These are phyloP conservation scores for Phoeniculus purpureus DNA, from an alignment of 2,797 vertebrate genomes.

Conservation along the genomic window DNA sequence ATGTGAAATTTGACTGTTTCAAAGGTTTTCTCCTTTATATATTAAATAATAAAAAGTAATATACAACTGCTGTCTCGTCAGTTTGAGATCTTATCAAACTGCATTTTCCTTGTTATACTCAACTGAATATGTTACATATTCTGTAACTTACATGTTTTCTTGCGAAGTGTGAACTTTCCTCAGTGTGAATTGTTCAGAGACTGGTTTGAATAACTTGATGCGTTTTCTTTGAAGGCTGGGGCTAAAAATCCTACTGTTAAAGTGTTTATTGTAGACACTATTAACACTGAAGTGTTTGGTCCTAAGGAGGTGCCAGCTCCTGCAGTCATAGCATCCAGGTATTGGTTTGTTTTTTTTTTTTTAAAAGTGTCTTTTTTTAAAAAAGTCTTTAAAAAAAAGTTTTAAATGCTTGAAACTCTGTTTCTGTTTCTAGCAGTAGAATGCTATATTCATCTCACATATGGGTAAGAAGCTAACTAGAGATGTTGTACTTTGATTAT, in stretches of 20 bases:
- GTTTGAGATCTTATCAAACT: not conserved
- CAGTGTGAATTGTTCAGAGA: not conserved
- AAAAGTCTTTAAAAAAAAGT: not conserved
- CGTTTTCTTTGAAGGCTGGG: slow-evolving; percentile 85
- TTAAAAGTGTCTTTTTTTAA: not conserved
- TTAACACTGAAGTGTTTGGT: slow-evolving; percentile 62
- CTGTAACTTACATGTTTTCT: not conserved
- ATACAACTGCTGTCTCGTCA: not conserved
- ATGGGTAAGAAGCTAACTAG: not conserved
- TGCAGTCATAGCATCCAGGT: slow-evolving; percentile 84
- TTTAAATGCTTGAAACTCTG: not conserved
- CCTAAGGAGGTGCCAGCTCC: slow-evolving; percentile 83
- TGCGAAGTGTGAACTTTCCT: not conserved
- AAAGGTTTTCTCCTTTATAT: not conserved
- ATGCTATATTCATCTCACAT: not conserved
- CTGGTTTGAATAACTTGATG: slow-evolving; percentile 42
- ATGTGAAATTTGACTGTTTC: not conserved
- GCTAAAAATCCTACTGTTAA: slow-evolving; percentile 87
- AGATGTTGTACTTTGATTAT: not conserved
- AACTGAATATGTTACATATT: not conserved
- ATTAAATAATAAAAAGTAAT: not conserved
- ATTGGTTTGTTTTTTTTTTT: slow-evolving; percentile 68
- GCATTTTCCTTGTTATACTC: not conserved
- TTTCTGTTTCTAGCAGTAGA: not conserved
- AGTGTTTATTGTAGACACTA: slow-evolving; percentile 86